Evolutionary conservation across 2,888 invertebrate species (phyloP), one percentile per base, ranked within the genome.

Genomic region (Osmoderma eremita): DNA sequence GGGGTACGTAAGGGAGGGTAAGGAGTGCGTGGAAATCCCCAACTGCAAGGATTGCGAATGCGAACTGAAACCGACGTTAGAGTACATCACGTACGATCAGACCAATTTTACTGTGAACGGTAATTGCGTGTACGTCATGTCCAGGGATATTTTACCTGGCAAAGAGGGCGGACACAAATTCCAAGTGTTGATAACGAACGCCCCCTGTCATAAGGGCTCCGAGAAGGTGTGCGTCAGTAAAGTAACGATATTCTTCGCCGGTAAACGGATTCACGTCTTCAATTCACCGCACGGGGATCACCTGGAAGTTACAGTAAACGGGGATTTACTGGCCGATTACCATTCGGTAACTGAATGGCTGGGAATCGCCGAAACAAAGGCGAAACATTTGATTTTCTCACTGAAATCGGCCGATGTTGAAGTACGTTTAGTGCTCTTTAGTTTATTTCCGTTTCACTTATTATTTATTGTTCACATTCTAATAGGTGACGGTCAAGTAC

Each of bases 111-210:
- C 91, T 0, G 91, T 92, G 80, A 88, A 91, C 71, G 93, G 93
- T 3, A 93, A 93, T 79, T 96, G 96, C 79, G 92, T 92, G 0
- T 95, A 94, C 78, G 84, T 94, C 24, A 87, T 94, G 61, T 90
- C 93, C 0, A 83, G 91, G 36, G 90, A 91, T 79, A 82, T 85
- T 53, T 56, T 78, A 1, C 63, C 70, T n/a, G 84, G 84, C 45
- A 78, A 84, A 0, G 84, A 86, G 0, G 86, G 85, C 8, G 79
- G 79, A 12, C 79, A 84, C 77, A 72, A 86, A 81, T 84, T 85
- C 78, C 82, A 87, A 82, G 80, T 92, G 56, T 87, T 90, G 70
- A 88, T 90, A 1, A 90, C 89, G 0, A 92, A 92, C 79, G 88
- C 86, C 0, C 87, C 89, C 0, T 93, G 93, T 74, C 85, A 85